Evolutionary conservation across 2,113 vertebrate genomes (phyloP), one percentile per base, ranked within the genome.

Genomic region (Campylomormyrus tamandua): DNA sequence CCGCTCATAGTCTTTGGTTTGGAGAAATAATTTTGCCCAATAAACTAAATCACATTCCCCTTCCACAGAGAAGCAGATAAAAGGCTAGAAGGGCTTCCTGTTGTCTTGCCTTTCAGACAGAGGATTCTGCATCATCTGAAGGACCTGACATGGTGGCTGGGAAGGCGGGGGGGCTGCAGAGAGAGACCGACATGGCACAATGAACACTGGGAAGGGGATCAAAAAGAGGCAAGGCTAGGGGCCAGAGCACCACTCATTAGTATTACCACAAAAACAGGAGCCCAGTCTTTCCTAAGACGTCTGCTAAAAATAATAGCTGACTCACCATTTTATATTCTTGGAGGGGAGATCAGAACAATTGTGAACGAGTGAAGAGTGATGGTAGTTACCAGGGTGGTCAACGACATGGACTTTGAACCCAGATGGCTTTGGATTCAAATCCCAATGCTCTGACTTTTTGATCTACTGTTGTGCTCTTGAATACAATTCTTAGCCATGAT

Each of bases 281-380:
- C 2, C 50, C 27, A 31, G 39, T 53, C 48, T 52, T 87, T 9
- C 27, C 49, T 53, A 53, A 87, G 46, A 27, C 49, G 7, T 53
- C 83, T 84, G 83, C 13, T 83, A 45, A 39, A 83, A 83, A 83
- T 83, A 83, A 45, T 83, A 19, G 77, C 83, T 84, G 74, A 80
- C 74, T 80, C 74, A 42, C 31, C 74, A 19, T 80, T 39, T 80
- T 42, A 9, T 80, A 19, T 31, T 80, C 74, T 39, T 19, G 5
- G 35, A 80, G 74, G 5, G 74, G 74, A 80, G 74, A 42, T 42
- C 39, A 31, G 70, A 39, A 77, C 6, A 3, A 39, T 39, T 39
- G 31, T 19, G 31, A 77, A 15, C n/a, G 0, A 77, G 13, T 31
- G 31, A 39, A 77, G 31, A 15, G 70, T 13, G 70, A 39, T 17